Conservation (phyloP, 1,140 invertebrate genomes). For the Bombyx mandarina region DNA sequence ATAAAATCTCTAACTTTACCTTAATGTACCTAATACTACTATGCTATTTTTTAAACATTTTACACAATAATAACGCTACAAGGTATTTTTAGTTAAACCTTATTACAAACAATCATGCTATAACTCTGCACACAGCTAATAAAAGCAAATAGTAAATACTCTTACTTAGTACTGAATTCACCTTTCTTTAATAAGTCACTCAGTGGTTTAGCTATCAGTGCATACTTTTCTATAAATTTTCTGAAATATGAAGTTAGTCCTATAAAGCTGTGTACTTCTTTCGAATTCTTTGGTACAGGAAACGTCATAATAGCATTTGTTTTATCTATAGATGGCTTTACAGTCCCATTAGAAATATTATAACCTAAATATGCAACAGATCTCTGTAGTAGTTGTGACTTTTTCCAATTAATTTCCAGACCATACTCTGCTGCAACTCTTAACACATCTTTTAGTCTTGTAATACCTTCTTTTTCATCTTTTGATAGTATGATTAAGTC, state of each 20-base stretch:
- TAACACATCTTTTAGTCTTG: conserved; percentile 24
- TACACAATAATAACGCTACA: too few relatives aligned
- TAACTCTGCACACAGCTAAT: too few relatives aligned
- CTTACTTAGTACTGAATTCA: too few relatives aligned
- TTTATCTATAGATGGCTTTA: conserved; percentile 1
- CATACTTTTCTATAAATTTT: conserved; percentile 25
- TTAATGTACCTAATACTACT: too few relatives aligned
- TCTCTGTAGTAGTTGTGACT: conserved; percentile 36
- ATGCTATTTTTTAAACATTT: too few relatives aligned
- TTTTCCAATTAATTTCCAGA: conserved; percentile 40
- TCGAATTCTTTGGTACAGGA: conserved; percentile 13
- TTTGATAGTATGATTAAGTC: conserved; percentile 12
- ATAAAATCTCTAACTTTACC: too few relatives aligned
- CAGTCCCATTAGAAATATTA: conserved; percentile 1
- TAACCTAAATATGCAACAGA: conserved; percentile 7
- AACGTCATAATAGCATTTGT: conserved; percentile 25
- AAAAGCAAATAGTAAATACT: too few relatives aligned
- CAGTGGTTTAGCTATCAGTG: conserved; percentile 6
- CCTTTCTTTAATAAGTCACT: neutral
- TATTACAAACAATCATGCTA: too few relatives aligned
- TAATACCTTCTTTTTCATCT: conserved; percentile 14
- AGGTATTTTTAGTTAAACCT: too few relatives aligned
- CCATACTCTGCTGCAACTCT: conserved; percentile 27
- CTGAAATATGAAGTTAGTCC: conserved; percentile 30
- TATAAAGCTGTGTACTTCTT: conserved; percentile 31